Conservation (phyloP, 2,797 vertebrate species). For the Malacoraja senta region DNA sequence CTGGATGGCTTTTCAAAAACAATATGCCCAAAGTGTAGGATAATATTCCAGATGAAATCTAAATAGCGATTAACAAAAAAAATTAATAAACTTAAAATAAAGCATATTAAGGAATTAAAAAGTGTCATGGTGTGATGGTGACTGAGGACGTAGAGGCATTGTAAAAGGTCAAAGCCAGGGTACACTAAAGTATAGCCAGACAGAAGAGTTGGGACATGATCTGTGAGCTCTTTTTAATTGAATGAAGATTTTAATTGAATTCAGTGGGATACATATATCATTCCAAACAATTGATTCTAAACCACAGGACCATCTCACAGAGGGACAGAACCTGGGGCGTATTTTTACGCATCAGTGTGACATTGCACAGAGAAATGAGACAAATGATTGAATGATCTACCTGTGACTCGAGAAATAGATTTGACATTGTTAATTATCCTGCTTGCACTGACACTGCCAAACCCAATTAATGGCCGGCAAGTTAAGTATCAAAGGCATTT, state of each 20-base stretch:
- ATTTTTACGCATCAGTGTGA: neutral
- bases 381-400: neutral
- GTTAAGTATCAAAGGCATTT: neutral
- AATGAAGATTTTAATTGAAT: neutral
- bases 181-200: neutral
- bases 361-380: neutral
- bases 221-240: neutral
- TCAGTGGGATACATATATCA: neutral
- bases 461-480: neutral
- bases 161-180: neutral
- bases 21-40: neutral
- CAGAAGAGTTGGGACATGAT: neutral
- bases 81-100: neutral
- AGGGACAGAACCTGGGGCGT: neutral
- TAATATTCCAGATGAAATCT: neutral
- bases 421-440: slow-evolving; percentile 8
- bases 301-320: neutral
- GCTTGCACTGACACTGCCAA: neutral
- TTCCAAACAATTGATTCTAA: neutral
- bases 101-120: neutral
- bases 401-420: neutral
- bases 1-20: neutral
- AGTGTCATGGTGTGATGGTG: too few relatives aligned
- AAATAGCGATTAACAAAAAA: neutral
- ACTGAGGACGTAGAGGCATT: too few relatives aligned